These are phyloP conservation scores for Umimayanthus chanpuru DNA, from an alignment of 92 coral and sea anemone genomes.

Conservation along the genomic window DNA sequence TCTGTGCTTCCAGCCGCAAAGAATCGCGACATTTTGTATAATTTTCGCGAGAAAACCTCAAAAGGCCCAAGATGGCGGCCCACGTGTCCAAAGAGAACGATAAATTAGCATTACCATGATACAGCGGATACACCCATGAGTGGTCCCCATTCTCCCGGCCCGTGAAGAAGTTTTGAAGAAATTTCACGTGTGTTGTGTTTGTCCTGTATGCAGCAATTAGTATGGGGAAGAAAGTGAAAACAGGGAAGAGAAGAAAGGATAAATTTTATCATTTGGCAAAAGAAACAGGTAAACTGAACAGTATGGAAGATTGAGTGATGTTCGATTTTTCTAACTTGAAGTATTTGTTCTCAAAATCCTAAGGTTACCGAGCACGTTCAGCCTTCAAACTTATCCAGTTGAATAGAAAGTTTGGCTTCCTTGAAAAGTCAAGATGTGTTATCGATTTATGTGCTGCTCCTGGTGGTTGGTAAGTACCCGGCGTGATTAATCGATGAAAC, in stretches of 20 bases:
- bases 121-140: constrained; percentile 35
- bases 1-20: constrained; percentile 95
- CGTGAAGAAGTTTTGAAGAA: constrained; percentile 7
- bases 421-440: constrained; percentile 88
- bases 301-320: background rate
- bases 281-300: constrained; percentile 80
- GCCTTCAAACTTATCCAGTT: constrained; percentile 97
- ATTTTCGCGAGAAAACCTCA: constrained; percentile 14
- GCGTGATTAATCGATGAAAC: too few species aligned
- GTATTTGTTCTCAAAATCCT: background rate
- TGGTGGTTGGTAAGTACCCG: constrained; percentile 94
- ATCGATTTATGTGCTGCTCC: constrained; percentile 98
- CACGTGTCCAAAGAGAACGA: constrained; percentile 64
- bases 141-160: constrained; percentile 34
- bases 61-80: constrained; percentile 80
- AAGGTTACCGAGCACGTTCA: constrained; percentile 97
- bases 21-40: constrained; percentile 79
- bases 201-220: background rate
- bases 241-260: constrained; percentile 92
- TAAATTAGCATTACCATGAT: constrained; percentile 15
- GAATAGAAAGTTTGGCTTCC: constrained; percentile 91
- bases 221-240: constrained; percentile 93
- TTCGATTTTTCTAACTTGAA: background rate
- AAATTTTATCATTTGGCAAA: constrained; percentile 97
- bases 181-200: constrained; percentile 34